phyloP scores from a whole-genome alignment of 2,888 invertebrate species.

The Rotaria macrura region DNA sequence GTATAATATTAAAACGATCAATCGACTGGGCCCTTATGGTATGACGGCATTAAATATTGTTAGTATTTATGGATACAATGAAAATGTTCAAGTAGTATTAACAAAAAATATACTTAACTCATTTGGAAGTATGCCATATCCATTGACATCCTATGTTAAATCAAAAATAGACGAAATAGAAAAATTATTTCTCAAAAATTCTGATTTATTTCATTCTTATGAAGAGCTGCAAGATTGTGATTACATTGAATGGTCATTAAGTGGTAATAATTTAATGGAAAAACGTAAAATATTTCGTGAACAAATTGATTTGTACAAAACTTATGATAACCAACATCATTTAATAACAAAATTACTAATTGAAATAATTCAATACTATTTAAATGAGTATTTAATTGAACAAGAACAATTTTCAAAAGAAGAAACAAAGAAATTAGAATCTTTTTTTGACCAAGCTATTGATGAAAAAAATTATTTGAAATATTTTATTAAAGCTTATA shows the following conservation, averaged over 20 bases:
- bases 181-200: neutral
- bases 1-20: neutral
- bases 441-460: neutral
- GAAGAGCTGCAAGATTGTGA: neutral
- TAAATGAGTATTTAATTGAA: neutral
- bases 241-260: neutral
- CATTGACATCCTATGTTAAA: neutral
- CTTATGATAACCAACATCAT: neutral
- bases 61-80: neutral
- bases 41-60: neutral
- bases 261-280: neutral
- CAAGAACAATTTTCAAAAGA: neutral
- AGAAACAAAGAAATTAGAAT: neutral
- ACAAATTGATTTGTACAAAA: slow-evolving; percentile 1
- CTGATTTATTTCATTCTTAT: neutral
- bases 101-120: neutral
- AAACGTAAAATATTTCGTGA: neutral
- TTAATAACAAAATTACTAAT: neutral
- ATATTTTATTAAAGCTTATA: neutral
- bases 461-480: neutral
- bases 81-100: neutral
- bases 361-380: neutral
- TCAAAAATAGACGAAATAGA: neutral
- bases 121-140: neutral
- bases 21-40: neutral